Evolutionary conservation across 2,113 vertebrate genomes (phyloP).

Genomic region (Rafetus swinhoei): DNA sequence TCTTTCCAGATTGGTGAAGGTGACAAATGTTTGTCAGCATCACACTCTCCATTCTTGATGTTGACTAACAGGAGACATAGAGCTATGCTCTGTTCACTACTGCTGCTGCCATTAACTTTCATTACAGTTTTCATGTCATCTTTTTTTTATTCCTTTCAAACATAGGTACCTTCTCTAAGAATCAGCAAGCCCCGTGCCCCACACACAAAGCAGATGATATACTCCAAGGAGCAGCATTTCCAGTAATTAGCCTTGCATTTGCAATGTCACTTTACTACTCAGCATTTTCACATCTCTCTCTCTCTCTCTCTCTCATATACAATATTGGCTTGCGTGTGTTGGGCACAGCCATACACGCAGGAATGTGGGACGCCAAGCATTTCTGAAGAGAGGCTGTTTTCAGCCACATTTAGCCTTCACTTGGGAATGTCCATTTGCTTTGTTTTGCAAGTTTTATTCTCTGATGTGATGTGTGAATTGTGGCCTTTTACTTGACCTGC

Average conservation of each 20-base stretch:
- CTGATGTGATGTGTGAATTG: fast-evolving
- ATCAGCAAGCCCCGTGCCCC: neutral
- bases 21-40: neutral
- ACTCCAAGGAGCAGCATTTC: neutral
- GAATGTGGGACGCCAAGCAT: neutral
- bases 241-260: neutral
- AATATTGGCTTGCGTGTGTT: neutral
- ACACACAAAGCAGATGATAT: neutral
- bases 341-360: neutral
- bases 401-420: neutral
- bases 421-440: neutral
- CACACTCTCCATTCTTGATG: neutral
- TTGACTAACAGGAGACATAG: neutral
- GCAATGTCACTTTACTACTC: neutral
- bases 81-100: neutral
- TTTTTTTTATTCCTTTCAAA: neutral
- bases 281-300: neutral
- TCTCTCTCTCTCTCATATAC: neutral
- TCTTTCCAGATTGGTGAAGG: neutral
- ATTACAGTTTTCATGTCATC: neutral
- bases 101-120: neutral
- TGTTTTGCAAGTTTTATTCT: neutral
- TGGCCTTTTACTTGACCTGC: neutral
- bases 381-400: neutral
- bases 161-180: neutral